These are phyloP conservation scores for Chionomys nivalis DNA, from an alignment of 2,113 vertebrate genomes.

Conservation along the genomic window DNA sequence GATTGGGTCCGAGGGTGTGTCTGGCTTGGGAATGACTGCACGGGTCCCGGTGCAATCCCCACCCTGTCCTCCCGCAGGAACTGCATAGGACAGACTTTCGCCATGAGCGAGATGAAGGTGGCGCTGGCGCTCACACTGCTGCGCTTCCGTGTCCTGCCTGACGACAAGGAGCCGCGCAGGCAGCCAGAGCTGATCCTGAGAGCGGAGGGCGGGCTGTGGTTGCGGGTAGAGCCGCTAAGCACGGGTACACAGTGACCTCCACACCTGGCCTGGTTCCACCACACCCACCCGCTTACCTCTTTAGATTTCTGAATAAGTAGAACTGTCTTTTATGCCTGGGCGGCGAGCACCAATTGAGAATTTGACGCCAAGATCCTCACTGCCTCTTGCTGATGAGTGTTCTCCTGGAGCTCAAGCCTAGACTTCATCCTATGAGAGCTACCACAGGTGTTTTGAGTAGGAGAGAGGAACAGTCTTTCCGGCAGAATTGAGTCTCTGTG, in stretches of 20 bases:
- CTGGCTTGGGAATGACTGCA: not conserved
- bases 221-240: slow-evolving; percentile 85
- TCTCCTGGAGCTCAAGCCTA: not conserved
- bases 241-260: not conserved
- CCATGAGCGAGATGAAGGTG: slow-evolving; percentile 35
- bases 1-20: slow-evolving; percentile 71
- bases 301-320: not conserved
- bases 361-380: not conserved
- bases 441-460: not conserved
- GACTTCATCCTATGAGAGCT: not conserved
- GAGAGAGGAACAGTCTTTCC: not conserved
- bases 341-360: not conserved
- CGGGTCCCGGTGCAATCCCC: not conserved
- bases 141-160: slow-evolving; percentile 85
- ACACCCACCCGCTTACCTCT: not conserved
- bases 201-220: slow-evolving; percentile 88
- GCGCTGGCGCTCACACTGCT: slow-evolving; percentile 76
- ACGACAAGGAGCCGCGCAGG: slow-evolving; percentile 16
- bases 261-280: not conserved
- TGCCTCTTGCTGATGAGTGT: not conserved
- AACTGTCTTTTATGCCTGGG: not conserved
- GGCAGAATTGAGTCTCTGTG: not conserved
- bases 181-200: slow-evolving; percentile 86
- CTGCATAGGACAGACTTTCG: slow-evolving; percentile 44
- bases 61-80: not conserved